These are phyloP conservation scores for Carapus acus DNA, from an alignment of 2,797 vertebrate genomes.

Conservation along the genomic window DNA sequence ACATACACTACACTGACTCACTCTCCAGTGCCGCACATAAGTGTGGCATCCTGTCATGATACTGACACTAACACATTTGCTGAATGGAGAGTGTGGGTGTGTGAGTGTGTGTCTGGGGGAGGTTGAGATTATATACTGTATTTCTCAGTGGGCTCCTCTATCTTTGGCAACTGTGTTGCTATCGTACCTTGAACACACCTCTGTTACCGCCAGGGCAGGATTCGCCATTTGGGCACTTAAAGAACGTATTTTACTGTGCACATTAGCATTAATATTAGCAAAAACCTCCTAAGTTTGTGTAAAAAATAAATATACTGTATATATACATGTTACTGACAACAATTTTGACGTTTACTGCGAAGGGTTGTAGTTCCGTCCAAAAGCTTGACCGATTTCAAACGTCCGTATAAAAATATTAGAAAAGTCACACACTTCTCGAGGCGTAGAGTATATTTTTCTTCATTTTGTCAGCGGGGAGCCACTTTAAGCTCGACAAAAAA, in stretches of 20 bases:
- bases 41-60: conserved; percentile 12
- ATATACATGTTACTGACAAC: too few species aligned
- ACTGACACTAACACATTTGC: too few species aligned
- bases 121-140: too few species aligned
- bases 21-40: conserved; percentile 18
- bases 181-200: not conserved
- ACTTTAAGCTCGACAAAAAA: conserved; percentile 3
- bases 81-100: not conserved
- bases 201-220: not conserved
- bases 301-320: too few species aligned
- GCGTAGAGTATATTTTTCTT: not conserved
- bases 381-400: too few species aligned
- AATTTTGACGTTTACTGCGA: too few species aligned
- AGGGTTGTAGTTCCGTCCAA: too few species aligned
- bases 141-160: not conserved
- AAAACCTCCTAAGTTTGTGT: too few species aligned
- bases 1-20: not conserved
- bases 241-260: too few species aligned
- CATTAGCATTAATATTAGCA: too few species aligned
- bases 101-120: too few species aligned
- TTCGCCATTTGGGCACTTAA: not conserved
- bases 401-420: not conserved
- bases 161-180: not conserved
- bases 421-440: not conserved
- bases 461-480: too few species aligned